Percentiles rank a stretch among this genome's conserved stretches.
Conservation (phyloP, 2,113 vertebrate species). For the Nycticebus coucang region DNA sequence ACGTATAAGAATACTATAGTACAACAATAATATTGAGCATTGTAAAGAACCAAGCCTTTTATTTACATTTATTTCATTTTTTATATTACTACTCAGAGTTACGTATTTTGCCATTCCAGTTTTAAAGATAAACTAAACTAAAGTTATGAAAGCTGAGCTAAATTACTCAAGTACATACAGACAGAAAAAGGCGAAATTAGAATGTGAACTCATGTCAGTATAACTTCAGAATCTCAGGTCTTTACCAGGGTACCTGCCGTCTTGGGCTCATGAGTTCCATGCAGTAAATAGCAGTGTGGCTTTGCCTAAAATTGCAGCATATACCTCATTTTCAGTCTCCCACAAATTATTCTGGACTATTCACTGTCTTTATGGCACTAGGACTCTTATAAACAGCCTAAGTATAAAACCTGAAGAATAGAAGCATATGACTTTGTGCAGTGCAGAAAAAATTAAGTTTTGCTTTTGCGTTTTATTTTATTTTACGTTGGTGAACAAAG, state of each 20-base stretch:
- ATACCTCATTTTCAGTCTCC: not conserved
- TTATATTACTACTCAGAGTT: not conserved
- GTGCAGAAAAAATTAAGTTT: not conserved
- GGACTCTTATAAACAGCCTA: not conserved
- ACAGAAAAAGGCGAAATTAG: not conserved
- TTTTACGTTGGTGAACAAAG: not conserved
- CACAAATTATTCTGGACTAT: not conserved
- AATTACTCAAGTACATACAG: not conserved
- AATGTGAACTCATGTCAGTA: not conserved
- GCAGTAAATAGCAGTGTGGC: rapidly evolving
- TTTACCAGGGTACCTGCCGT: not conserved
- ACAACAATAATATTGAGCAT: not conserved
- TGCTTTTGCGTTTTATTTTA: not conserved
- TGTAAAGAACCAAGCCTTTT: not conserved
- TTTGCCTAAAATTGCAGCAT: rapidly evolving
- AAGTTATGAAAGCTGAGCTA: not conserved
- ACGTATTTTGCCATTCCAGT: not conserved
- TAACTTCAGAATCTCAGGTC: not conserved
- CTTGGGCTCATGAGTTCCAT: rapidly evolving
- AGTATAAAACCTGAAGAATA: not conserved
- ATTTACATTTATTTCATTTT: not conserved
- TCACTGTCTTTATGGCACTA: not conserved
- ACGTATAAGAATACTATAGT: not conserved
- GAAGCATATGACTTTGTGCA: not conserved
- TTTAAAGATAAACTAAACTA: not conserved